A percentile compares a stretch with the other conserved stretches of the same genome.
Conservation (phyloP, 2,888 invertebrate species). For the Sepioteuthis lessoniana region DNA sequence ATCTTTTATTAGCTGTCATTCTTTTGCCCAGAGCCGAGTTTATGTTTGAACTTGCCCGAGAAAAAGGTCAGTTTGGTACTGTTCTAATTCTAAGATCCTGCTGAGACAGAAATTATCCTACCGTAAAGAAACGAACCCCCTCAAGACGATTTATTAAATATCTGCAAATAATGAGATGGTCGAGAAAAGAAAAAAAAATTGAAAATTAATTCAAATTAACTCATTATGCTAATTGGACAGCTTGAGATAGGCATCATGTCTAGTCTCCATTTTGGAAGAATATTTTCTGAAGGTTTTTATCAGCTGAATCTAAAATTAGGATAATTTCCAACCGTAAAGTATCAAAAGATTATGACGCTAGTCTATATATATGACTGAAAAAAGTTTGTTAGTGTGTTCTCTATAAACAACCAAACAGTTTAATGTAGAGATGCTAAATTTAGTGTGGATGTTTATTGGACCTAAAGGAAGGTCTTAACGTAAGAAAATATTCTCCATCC, state of each 20-base stretch:
- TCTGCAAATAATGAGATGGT: background rate
- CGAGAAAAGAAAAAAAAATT: background rate
- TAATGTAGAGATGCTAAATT: no score
- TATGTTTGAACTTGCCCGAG: background rate
- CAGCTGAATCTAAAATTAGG: no score
- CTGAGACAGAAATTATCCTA: background rate
- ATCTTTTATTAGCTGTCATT: background rate
- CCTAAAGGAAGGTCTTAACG: no score
- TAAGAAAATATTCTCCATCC: no score
- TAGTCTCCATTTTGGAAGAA: background rate
- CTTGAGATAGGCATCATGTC: background rate
- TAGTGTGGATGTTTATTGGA: no score
- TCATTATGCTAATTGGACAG: background rate
- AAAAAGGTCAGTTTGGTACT: background rate
- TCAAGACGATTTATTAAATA: background rate
- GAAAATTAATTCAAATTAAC: background rate
- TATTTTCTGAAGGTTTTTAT: background rate
- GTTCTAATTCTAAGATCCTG: background rate
- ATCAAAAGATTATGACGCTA: no score
- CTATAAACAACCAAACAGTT: no score
- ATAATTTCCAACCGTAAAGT: no score
- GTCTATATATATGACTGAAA: no score
- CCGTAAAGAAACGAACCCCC: background rate
- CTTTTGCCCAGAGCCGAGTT: background rate
- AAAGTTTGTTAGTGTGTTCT: no score